Conservation (phyloP, 2,797 vertebrate species). For the Labeo calbasu region DNA sequence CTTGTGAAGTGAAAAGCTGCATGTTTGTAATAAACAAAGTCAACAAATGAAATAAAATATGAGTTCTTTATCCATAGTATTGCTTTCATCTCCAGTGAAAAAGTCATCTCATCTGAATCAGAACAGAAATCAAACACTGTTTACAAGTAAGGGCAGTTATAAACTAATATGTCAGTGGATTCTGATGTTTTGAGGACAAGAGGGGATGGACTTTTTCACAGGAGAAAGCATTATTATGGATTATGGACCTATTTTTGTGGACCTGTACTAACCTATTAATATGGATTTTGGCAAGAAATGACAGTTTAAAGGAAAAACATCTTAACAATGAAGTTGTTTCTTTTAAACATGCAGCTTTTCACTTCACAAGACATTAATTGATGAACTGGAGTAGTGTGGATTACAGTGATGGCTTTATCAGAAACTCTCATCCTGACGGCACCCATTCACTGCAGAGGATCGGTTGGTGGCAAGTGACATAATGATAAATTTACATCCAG, state of each 20-base stretch:
- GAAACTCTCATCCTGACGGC: not conserved
- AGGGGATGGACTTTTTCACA: not conserved
- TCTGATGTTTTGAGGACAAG: not conserved
- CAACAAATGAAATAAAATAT: not conserved
- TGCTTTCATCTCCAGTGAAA: not conserved
- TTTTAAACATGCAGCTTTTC: not conserved
- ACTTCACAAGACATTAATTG: not conserved
- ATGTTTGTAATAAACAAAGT: not conserved
- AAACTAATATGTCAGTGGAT: not conserved
- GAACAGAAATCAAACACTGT: not conserved
- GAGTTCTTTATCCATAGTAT: not conserved
- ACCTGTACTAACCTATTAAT: too few relatives aligned
- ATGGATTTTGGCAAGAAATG: not conserved
- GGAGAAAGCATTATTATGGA: not conserved
- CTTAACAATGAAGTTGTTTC: not conserved
- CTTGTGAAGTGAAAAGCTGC: not conserved
- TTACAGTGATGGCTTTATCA: not conserved
- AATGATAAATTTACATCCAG: not conserved
- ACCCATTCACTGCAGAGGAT: not conserved
- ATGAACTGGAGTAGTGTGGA: not conserved
- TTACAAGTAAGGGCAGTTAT: not conserved
- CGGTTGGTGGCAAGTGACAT: not conserved
- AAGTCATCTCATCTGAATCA: not conserved
- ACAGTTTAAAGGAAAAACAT: not conserved
- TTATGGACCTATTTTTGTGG: not conserved